Evolutionary conservation across 1,140 invertebrate genomes (phyloP).

Genomic region (Capitella teleta): DNA sequence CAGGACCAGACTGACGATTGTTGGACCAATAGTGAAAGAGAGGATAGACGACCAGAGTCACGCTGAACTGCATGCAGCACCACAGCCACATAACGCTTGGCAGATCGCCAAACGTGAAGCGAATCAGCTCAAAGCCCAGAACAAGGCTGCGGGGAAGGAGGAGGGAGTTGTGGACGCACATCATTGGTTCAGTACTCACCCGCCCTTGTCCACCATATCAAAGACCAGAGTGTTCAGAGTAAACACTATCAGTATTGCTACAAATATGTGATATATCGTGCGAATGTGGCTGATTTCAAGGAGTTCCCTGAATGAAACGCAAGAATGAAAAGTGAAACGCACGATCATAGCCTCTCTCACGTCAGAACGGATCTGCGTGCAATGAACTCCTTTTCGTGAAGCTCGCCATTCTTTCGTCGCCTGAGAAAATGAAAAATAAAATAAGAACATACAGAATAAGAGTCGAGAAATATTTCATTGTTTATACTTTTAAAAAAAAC

Average conservation of each 20-base stretch:
- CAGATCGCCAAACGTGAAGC: conserved; percentile 48
- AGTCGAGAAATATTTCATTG: too few species aligned
- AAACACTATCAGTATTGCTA: conserved; percentile 64
- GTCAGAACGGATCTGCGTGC: conserved; percentile 57
- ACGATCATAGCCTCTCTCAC: conserved; percentile 20
- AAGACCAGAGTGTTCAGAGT: conserved; percentile 58
- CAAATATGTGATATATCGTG: conserved; percentile 73
- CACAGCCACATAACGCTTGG: conserved; percentile 47
- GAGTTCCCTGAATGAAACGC: conserved; percentile 52
- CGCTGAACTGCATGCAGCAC: conserved; percentile 46
- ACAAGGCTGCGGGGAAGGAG: conserved; percentile 40
- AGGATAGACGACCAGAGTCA: conserved; percentile 44
- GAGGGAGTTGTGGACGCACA: background rate
- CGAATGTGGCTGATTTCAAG: conserved; percentile 66
- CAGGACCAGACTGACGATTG: conserved; percentile 1
- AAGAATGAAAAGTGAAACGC: background rate
- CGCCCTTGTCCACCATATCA: conserved; percentile 61
- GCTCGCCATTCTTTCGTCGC: too few species aligned
- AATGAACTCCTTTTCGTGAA: conserved; percentile 59
- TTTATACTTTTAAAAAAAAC: too few species aligned
- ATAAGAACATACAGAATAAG: too few species aligned
- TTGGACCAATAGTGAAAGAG: conserved; percentile 48
- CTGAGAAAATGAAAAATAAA: too few species aligned
- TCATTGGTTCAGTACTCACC: conserved; percentile 48
- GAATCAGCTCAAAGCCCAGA: conserved; percentile 48